Evolutionary conservation across 2,113 vertebrate genomes (phyloP).

Genomic region (Solea senegalensis): DNA sequence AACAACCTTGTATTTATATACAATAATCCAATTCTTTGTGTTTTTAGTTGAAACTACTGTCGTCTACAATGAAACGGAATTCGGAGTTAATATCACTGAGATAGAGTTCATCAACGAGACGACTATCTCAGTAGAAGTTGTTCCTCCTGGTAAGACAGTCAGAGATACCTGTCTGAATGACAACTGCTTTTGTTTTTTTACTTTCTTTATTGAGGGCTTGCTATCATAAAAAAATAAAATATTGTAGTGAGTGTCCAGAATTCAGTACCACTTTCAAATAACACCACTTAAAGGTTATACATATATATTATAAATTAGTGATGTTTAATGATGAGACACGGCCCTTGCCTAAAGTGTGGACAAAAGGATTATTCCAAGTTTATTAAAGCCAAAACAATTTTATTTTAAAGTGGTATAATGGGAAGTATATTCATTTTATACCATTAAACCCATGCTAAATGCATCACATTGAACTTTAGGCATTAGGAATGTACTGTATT

Average conservation of each 20-base stretch:
- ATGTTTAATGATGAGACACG: too few species aligned
- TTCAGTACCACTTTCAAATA: not conserved
- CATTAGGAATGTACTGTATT: too few species aligned
- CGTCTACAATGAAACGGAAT: slow-evolving; percentile 53
- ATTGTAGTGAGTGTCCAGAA: not conserved
- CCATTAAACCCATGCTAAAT: too few species aligned
- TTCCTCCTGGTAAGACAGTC: slow-evolving; percentile 47
- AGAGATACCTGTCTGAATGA: not conserved
- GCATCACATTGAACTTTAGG: too few species aligned
- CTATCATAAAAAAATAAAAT: not conserved
- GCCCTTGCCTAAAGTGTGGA: too few species aligned
- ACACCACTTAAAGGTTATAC: not conserved
- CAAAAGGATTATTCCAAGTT: too few species aligned
- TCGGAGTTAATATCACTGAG: slow-evolving; percentile 23
- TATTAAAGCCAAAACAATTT: too few species aligned
- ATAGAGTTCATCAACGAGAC: slow-evolving; percentile 43
- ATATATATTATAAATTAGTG: not conserved
- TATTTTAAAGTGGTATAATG: too few species aligned
- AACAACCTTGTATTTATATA: not conserved
- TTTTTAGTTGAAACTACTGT: slow-evolving; percentile 40
- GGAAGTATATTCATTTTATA: too few species aligned
- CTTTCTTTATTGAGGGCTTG: not conserved
- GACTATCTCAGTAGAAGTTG: slow-evolving; percentile 7
- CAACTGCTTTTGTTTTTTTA: slow-evolving; percentile 1
- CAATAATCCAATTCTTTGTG: not conserved